phyloP scores from a whole-genome alignment of 92 coral and sea anemone genomes.

The Umimayanthus chanpuru region DNA sequence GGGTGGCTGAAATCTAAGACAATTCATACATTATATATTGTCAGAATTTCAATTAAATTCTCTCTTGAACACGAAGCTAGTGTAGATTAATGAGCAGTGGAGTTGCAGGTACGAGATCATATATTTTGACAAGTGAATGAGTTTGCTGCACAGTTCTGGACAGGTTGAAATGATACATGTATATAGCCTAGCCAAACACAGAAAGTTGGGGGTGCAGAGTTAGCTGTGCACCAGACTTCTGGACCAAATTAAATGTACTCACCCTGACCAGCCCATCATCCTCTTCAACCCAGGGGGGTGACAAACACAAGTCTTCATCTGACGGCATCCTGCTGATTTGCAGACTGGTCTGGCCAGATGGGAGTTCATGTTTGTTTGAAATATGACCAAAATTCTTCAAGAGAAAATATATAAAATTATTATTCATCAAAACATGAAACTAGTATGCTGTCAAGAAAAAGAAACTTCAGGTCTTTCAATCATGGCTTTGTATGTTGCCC shows the following conservation, averaged over 20 bases:
- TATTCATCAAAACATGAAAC: background rate
- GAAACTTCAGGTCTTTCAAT: background rate
- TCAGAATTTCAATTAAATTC: no score
- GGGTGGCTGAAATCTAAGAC: no score
- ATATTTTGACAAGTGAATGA: no score
- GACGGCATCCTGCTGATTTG: constrained; percentile 94
- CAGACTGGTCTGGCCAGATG: constrained; percentile 84
- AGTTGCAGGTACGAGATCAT: no score
- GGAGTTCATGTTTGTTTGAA: constrained; percentile 80
- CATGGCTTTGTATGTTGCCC: background rate
- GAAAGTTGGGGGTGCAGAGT: background rate
- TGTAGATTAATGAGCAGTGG: no score
- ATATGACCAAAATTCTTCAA: constrained; percentile 86
- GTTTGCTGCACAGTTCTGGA: no score
- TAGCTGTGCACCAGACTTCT: background rate
- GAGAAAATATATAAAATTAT: background rate
- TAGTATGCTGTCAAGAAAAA: background rate
- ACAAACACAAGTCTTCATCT: constrained; percentile 90
- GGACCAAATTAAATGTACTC: constrained; percentile 26
- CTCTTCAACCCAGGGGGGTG: constrained; percentile 95
- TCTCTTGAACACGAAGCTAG: no score
- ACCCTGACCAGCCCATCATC: constrained; percentile 90
- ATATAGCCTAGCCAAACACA: no score
- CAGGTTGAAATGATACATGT: no score
- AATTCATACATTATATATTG: no score